phyloP scores from a whole-genome alignment of 1,140 invertebrate species.

The Drosophila athabasca region DNA sequence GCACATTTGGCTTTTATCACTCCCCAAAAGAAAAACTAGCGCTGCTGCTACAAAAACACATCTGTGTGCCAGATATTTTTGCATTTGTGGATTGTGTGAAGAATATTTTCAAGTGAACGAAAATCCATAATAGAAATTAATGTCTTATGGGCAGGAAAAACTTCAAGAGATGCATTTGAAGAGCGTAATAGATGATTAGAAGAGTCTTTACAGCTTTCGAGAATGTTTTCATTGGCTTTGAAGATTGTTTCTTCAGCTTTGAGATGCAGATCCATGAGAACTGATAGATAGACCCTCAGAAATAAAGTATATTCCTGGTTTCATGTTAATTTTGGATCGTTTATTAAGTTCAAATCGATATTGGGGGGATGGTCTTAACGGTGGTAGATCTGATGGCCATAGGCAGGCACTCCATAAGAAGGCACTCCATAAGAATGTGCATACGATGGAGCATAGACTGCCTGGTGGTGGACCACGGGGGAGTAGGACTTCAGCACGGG shows the following conservation, averaged over 20 bases:
- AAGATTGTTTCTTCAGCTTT: too few relatives aligned
- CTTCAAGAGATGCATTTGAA: not conserved
- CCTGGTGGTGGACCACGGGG: slow-evolving; percentile 10
- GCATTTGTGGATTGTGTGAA: slow-evolving; percentile 20
- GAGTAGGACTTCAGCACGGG: slow-evolving; percentile 41
- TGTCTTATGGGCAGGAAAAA: slow-evolving; percentile 1
- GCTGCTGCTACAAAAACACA: slow-evolving; percentile 10
- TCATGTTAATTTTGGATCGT: not conserved
- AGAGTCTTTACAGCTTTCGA: not conserved
- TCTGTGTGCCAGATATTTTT: slow-evolving; percentile 37
- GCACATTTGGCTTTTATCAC: slow-evolving; percentile 68
- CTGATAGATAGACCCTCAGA: not conserved
- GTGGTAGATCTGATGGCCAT: slow-evolving; percentile 44
- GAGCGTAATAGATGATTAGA: not conserved
- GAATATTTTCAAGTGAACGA: slow-evolving; percentile 16
- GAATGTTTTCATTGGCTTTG: too few relatives aligned
- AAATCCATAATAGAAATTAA: slow-evolving; percentile 10
- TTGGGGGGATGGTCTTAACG: too few relatives aligned
- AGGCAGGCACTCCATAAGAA: slow-evolving; percentile 8
- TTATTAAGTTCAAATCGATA: not conserved
- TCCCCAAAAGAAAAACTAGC: slow-evolving; percentile 11
- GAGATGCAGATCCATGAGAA: not conserved
- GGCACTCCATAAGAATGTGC: not conserved
- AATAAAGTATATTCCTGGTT: not conserved
- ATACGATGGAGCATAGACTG: slow-evolving; percentile 16